phyloP scores from a whole-genome alignment of 2,113 vertebrate genomes.

The Zosterops borbonicus region DNA sequence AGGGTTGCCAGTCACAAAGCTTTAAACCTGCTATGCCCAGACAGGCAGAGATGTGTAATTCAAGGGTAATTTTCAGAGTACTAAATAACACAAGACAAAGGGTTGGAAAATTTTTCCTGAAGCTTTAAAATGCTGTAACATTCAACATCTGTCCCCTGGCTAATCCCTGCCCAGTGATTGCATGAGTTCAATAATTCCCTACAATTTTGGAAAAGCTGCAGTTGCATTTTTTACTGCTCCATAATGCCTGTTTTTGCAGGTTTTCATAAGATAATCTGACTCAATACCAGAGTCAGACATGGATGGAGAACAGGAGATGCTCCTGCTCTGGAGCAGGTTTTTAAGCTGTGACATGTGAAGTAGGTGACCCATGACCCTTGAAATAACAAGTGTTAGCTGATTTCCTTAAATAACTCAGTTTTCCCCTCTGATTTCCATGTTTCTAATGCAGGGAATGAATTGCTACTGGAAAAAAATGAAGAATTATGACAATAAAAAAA shows the following conservation, averaged over 20 bases:
- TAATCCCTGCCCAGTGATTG: background rate
- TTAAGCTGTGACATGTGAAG: background rate
- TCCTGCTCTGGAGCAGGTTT: background rate
- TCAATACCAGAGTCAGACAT: background rate
- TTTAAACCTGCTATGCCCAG: background rate
- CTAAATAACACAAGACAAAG: background rate
- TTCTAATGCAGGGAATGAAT: background rate
- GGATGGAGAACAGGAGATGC: background rate
- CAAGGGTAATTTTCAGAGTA: background rate
- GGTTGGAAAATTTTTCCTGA: background rate
- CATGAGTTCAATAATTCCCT: background rate
- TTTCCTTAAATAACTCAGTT: background rate
- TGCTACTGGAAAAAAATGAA: background rate
- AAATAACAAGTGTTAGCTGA: background rate
- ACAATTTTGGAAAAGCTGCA: background rate
- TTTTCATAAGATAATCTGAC: background rate
- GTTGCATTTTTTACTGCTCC: background rate
- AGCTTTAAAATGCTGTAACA: background rate
- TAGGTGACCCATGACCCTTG: background rate
- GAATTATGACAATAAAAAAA: background rate
- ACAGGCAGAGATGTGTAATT: background rate
- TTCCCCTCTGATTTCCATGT: background rate
- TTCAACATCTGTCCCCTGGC: background rate
- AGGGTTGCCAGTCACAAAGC: background rate
- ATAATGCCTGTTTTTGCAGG: background rate